phyloP scores from a whole-genome alignment of 2,113 vertebrate genomes.

The Raja brachyura region DNA sequence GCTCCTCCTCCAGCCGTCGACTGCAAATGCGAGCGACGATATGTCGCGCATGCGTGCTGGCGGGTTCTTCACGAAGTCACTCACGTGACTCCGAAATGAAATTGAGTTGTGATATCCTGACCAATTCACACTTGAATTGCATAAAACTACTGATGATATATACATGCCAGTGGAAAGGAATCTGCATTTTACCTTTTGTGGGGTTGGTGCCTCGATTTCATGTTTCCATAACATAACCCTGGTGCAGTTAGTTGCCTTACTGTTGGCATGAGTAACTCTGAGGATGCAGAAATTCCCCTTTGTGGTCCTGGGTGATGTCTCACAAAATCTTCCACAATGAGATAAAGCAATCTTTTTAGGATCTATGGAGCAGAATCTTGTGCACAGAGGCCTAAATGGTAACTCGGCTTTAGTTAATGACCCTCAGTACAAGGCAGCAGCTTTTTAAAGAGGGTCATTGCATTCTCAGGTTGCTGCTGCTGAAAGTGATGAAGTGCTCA shows the following conservation, averaged over 20 bases:
- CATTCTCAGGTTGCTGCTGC: neutral
- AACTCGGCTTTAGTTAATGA: neutral
- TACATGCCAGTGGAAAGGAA: neutral
- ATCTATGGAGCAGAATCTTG: neutral
- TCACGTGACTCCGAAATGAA: no score
- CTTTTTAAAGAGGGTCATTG: neutral
- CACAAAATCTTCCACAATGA: neutral
- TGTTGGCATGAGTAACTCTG: neutral
- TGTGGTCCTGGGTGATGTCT: neutral
- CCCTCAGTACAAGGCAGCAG: neutral
- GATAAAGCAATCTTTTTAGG: neutral
- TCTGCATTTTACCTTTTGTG: neutral
- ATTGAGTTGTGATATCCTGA: neutral
- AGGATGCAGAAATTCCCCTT: neutral
- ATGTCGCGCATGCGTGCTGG: no score
- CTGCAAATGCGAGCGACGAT: no score
- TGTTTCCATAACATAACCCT: neutral
- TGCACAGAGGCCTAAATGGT: neutral
- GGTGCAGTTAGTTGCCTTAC: neutral
- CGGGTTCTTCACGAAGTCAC: no score
- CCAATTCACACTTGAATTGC: neutral
- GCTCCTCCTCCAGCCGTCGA: no score
- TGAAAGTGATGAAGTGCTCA: slow-evolving; percentile 14
- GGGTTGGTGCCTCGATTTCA: neutral
- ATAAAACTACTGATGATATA: neutral